These are phyloP conservation scores for Isurus oxyrinchus DNA, from an alignment of 2,113 vertebrate genomes.

Conservation along the genomic window DNA sequence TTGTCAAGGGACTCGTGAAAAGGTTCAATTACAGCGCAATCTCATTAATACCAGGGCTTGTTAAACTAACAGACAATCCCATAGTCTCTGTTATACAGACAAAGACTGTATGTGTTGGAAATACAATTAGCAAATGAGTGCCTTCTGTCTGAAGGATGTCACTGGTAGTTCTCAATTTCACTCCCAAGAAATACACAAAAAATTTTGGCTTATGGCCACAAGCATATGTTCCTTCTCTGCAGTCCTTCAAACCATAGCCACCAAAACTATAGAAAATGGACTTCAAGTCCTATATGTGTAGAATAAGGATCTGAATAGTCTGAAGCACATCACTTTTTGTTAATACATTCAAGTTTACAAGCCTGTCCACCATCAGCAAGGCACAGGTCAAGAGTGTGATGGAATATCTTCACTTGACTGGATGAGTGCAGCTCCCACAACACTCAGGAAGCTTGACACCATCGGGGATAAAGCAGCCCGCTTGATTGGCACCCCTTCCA, in stretches of 20 bases:
- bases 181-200: neutral
- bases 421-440: too few relatives aligned
- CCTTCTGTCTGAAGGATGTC: conserved; percentile 61
- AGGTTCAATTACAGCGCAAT: conserved; percentile 89
- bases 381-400: too few relatives aligned
- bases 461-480: too few relatives aligned
- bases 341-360: neutral
- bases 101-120: conserved; percentile 60
- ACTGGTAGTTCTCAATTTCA: conserved; percentile 2
- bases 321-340: neutral
- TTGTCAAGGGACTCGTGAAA: conserved; percentile 87
- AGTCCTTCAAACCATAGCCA: neutral
- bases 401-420: too few relatives aligned
- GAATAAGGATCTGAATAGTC: neutral
- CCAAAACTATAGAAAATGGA: neutral
- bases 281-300: neutral
- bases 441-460: too few relatives aligned
- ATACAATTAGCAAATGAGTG: conserved; percentile 78
- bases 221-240: neutral
- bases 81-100: conserved; percentile 75
- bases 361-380: too few relatives aligned
- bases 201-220: neutral
- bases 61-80: conserved; percentile 77
- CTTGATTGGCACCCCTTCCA: too few relatives aligned
- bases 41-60: conserved; percentile 91